These are phyloP conservation scores for Dendroctonus ponderosae DNA, from an alignment of 1,140 invertebrate genomes.

Conservation along the genomic window DNA sequence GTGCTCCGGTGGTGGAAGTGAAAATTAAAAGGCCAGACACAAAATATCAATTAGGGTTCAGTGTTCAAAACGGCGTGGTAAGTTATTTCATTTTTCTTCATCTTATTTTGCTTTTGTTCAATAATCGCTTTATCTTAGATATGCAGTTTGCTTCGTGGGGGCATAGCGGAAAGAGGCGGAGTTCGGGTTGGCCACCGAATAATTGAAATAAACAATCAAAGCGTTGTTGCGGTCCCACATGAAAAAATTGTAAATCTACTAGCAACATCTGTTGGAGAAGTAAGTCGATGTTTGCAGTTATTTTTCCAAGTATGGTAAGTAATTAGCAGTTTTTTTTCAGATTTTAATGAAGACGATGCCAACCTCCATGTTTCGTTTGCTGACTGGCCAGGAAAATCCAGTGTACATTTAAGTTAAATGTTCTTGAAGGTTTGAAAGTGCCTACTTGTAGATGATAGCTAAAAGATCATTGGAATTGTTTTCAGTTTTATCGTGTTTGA, in stretches of 20 bases:
- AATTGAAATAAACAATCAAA: slow-evolving; percentile 99
- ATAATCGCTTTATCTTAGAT: slow-evolving; percentile 64
- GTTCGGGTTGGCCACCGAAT: slow-evolving; percentile 98
- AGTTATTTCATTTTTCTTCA: slow-evolving; percentile 52
- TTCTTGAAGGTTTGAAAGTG: slow-evolving; percentile 50
- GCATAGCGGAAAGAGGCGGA: slow-evolving; percentile 97
- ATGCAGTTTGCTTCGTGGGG: slow-evolving; percentile 94
- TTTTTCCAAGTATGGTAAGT: background rate
- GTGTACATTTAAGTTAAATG: slow-evolving; percentile 84
- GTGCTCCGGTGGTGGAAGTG: slow-evolving; percentile 99
- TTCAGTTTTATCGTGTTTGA: slow-evolving; percentile 48
- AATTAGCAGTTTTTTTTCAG: slow-evolving; percentile 54
- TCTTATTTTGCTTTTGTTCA: background rate
- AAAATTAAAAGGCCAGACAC: slow-evolving; percentile 99
- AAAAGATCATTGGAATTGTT: slow-evolving; percentile 45
- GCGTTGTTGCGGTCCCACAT: slow-evolving; percentile 98
- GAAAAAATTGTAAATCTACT: slow-evolving; percentile 99
- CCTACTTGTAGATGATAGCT: slow-evolving; percentile 52
- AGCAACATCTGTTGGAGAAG: slow-evolving; percentile 98
- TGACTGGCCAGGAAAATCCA: slow-evolving; percentile 98
- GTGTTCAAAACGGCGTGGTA: slow-evolving; percentile 99
- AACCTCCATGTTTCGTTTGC: slow-evolving; percentile 97
- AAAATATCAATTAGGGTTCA: slow-evolving; percentile 99
- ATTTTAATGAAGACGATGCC: slow-evolving; percentile 99
- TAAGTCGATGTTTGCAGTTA: slow-evolving; percentile 52